phyloP scores from a whole-genome alignment of 2,113 vertebrate genomes.

The Megalops atlanticus region DNA sequence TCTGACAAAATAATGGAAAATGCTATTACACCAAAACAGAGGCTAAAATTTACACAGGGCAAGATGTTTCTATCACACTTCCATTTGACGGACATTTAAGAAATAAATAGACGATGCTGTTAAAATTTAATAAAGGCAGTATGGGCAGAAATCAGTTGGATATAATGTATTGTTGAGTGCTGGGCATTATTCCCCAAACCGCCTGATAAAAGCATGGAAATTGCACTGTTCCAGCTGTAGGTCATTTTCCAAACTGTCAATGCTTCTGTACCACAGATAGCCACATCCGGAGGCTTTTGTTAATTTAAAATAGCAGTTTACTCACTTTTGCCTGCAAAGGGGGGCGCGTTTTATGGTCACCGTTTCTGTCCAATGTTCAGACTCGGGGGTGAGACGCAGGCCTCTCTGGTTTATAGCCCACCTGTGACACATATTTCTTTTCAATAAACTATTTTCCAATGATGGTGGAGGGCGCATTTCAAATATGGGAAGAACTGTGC shows the following conservation, averaged over 20 bases:
- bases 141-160: neutral
- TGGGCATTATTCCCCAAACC: neutral
- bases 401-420: neutral
- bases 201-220: neutral
- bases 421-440: neutral
- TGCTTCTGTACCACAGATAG: neutral
- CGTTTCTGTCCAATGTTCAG: neutral
- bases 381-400: neutral
- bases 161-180: conserved; percentile 1
- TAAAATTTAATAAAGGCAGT: neutral
- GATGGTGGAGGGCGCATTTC: neutral
- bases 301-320: neutral
- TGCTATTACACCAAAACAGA: neutral
- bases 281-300: neutral
- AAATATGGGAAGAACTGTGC: neutral
- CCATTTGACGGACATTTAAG: neutral
- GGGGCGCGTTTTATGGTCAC: neutral
- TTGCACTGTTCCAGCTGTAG: neutral
- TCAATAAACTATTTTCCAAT: neutral
- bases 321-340: neutral
- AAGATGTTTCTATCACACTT: neutral
- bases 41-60: neutral
- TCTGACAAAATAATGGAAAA: conserved; percentile 19
- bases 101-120: neutral
- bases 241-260: neutral